phyloP scores from a whole-genome alignment of 1,140 invertebrate genomes.

The Holcopasites calliopsidis region DNA sequence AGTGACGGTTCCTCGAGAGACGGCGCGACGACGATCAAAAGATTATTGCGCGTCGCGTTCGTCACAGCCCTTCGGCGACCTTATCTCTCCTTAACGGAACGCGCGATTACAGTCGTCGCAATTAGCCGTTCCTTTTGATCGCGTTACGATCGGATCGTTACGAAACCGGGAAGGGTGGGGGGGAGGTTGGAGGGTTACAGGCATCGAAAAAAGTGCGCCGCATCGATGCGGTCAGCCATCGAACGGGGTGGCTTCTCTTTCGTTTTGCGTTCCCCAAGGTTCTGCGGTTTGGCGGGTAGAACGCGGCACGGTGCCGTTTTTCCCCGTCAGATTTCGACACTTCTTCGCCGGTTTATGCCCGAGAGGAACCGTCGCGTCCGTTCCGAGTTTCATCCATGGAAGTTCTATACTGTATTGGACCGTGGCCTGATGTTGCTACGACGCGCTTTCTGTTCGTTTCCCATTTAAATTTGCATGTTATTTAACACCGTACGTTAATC shows the following conservation, averaged over 20 bases:
- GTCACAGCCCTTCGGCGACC: background rate
- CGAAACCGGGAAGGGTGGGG: too few species aligned
- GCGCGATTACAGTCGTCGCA: background rate
- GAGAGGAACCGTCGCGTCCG: background rate
- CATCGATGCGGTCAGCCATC: background rate
- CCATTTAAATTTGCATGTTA: too few species aligned
- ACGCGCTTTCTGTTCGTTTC: too few species aligned
- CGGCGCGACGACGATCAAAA: too few species aligned
- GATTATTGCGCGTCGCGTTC: background rate
- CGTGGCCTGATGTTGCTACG: too few species aligned
- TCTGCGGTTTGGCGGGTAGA: constrained; percentile 5
- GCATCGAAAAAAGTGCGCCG: background rate
- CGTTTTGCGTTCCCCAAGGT: background rate
- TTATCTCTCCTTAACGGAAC: background rate
- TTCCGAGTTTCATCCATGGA: background rate
- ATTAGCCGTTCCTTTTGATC: constrained; percentile 1
- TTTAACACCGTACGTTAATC: too few species aligned
- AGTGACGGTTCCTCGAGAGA: too few species aligned
- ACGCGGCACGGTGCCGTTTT: background rate
- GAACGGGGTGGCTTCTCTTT: background rate
- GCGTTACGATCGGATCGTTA: background rate
- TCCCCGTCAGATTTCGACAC: background rate
- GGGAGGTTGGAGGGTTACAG: too few species aligned
- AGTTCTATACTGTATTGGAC: too few species aligned
- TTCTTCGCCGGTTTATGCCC: background rate